Conservation (phyloP, 1,140 invertebrate species). For the Conopomorpha cramerella region DNA sequence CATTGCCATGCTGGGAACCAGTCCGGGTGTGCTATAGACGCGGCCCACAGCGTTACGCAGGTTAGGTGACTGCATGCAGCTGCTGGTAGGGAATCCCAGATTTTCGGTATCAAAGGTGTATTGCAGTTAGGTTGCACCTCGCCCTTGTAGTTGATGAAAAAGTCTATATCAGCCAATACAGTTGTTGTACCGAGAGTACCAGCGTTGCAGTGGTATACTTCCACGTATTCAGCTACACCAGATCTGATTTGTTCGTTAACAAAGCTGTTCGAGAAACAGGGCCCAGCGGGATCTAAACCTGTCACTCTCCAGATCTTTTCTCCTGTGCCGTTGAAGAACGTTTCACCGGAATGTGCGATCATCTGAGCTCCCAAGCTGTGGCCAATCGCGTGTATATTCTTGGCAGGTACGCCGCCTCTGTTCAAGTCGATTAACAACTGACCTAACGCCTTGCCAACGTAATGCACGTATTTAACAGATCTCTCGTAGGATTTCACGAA, state of each 20-base stretch:
- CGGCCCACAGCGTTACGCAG: constrained; percentile 66
- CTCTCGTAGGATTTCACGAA: constrained; percentile 39
- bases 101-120: constrained; percentile 48
- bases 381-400: constrained; percentile 43
- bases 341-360: constrained; percentile 55
- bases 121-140: constrained; percentile 53
- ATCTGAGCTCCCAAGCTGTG: constrained; percentile 62
- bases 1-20: constrained; percentile 38
- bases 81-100: constrained; percentile 39
- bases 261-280: constrained; percentile 64
- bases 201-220: constrained; percentile 78
- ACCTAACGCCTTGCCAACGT: constrained; percentile 38
- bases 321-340: constrained; percentile 34
- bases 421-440: constrained; percentile 22
- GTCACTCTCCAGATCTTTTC: constrained; percentile 61
- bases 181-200: constrained; percentile 70
- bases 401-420: constrained; percentile 25
- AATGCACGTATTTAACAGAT: constrained; percentile 38
- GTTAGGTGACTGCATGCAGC: constrained; percentile 67
- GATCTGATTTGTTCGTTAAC: constrained; percentile 60
- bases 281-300: constrained; percentile 74
- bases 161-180: constrained; percentile 71
- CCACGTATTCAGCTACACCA: constrained; percentile 68
- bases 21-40: constrained; percentile 57
- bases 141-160: constrained; percentile 80